These are phyloP conservation scores for Scaptomyza caliginosa DNA, from an alignment of 2,888 invertebrate genomes.

Conservation along the genomic window DNA sequence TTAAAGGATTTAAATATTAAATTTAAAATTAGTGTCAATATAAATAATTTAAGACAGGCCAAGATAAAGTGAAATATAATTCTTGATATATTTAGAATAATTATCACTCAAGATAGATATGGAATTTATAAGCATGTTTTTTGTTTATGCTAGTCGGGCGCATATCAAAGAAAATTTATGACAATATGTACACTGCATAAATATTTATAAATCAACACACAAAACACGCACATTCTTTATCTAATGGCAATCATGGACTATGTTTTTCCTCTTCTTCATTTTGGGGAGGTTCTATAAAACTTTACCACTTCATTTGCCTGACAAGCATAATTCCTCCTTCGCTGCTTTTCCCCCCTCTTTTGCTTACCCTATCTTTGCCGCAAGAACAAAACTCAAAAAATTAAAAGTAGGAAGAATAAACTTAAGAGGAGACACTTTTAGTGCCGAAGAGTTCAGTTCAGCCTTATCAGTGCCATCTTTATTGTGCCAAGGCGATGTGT, in stretches of 20 bases:
- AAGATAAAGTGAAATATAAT: constrained; percentile 2
- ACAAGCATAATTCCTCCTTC: constrained; percentile 31
- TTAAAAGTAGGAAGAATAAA: neutral
- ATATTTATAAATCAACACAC: constrained; percentile 29
- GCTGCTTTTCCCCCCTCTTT: constrained; percentile 12
- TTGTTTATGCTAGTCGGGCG: constrained; percentile 4
- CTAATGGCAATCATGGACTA: constrained; percentile 41
- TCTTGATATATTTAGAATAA: neutral
- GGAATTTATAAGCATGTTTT: constrained; percentile 8
- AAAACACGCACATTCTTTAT: constrained; percentile 19
- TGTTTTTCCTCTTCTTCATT: too few species aligned
- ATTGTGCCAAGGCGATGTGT: constrained; percentile 52
- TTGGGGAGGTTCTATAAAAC: constrained; percentile 43
- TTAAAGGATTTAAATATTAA: constrained; percentile 16
- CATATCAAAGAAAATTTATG: constrained; percentile 32
- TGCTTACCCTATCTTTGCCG: constrained; percentile 43
- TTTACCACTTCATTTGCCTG: constrained; percentile 69
- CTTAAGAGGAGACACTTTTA: constrained; percentile 29
- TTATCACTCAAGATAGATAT: constrained; percentile 5
- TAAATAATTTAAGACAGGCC: neutral
- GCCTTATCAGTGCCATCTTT: constrained; percentile 56
- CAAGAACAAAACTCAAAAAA: neutral
- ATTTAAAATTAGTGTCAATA: constrained; percentile 11
- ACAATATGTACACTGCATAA: constrained; percentile 10
- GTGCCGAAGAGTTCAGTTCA: constrained; percentile 1